Base-by-base conservation (phyloP, 1,140 invertebrate species). In the Drosophila prosaltans region DNA sequence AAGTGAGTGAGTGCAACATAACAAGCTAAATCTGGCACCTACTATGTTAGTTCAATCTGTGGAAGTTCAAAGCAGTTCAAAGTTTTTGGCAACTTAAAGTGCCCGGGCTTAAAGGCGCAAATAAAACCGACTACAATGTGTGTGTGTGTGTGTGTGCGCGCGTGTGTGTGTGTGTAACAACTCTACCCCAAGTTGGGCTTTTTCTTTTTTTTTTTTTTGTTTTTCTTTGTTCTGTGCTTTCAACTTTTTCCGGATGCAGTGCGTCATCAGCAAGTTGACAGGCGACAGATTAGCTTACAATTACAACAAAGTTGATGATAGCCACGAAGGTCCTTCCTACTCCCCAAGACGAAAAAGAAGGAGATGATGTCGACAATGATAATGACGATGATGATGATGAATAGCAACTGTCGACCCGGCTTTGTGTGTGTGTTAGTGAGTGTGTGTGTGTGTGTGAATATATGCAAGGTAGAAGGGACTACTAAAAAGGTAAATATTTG, bases 201-300 rank as follows among this genome's bases (percentile, higher is more conserved):
- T 36, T 59, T 24, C 10, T 59, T 24, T 24, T 40, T 3, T 1
- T 11, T 30, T 30, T 36, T 9, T 16, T 9, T 39, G 32, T 59
- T 40, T 24, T 59, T 59, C 57, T 59, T 58, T 58, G 26, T 32
- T 30, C 26, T 16, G 28, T n/a, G 26, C 32, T 58, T 58, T 58
- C 26, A 51, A 51, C 45, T 51, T 51, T 48, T 51, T 59, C 57
- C 57, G 57, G 57, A 10, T 68, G 76, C 66, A 65, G 74, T 77
- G 74, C 79, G 43, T 41, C 64, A 39, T 51, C 59, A 63, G 45
- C 45, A 51, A 51, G 45, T 62, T 75, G 80, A 72, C 80, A 82
- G 71, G 68, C 80, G 80, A 65, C 80, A 82, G 80, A 82, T 82
- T 82, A 83, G 80, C 80, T 83, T 79, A 79, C 80, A 83, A 83